Conservation (phyloP, 2,888 invertebrate species). For the Sphaerophoria rueppellii region DNA sequence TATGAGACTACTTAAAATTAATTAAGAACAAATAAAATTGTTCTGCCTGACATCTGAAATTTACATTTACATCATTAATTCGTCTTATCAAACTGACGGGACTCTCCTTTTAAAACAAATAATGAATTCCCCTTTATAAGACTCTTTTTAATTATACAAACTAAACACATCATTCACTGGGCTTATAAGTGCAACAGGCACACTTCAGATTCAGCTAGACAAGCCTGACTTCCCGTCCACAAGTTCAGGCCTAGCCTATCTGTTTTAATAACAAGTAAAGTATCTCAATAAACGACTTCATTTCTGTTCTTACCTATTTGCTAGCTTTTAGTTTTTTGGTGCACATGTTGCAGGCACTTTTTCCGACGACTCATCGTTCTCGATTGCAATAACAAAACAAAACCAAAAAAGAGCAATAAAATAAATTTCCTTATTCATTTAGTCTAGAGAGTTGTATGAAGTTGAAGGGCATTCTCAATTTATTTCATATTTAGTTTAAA, state of each 20-base stretch:
- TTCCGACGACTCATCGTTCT: slow-evolving; percentile 27
- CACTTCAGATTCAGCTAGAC: neutral
- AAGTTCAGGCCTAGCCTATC: neutral
- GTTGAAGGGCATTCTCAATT: slow-evolving; percentile 36
- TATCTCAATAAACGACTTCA: slow-evolving; percentile 6
- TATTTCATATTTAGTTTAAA: slow-evolving; percentile 13
- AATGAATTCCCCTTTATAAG: neutral
- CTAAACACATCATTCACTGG: slow-evolving; percentile 4
- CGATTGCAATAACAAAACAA: neutral
- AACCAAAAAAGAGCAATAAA: neutral
- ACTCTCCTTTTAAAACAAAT: neutral
- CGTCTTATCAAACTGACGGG: slow-evolving; percentile 3
- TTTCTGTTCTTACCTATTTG: neutral
- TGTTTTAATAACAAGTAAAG: neutral
- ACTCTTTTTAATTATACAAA: slow-evolving; percentile 5
- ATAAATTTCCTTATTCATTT: slow-evolving; percentile 33
- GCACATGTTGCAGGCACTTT: neutral
- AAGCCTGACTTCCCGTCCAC: neutral
- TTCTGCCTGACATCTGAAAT: neutral
- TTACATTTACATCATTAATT: neutral
- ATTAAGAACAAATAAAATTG: slow-evolving; percentile 10
- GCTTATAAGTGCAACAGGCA: neutral
- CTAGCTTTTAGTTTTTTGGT: slow-evolving; percentile 7
- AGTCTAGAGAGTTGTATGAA: slow-evolving; percentile 11
- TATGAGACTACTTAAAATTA: neutral